A percentile compares a stretch with the other conserved stretches of the same genome.
Evolutionary conservation across 2,888 invertebrate species (phyloP).

Genomic region (Papilio demoleus): DNA sequence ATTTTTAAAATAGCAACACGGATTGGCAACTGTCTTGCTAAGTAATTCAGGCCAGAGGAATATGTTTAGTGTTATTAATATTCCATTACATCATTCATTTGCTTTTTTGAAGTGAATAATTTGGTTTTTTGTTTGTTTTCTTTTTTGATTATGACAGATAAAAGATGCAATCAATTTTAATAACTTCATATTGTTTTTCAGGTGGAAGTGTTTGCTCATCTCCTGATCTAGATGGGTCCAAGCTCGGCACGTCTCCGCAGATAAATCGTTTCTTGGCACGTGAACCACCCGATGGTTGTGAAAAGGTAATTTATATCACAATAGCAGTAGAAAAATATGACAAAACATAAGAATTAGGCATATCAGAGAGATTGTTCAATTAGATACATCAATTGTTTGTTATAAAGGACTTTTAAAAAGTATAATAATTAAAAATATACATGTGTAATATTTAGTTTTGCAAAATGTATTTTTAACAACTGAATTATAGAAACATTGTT

Average conservation of each 20-base stretch:
- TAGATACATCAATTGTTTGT: constrained; percentile 8
- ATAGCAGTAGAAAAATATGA: no score
- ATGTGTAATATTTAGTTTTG: no score
- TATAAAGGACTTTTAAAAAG: constrained; percentile 8
- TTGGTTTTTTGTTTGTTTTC: constrained; percentile 20
- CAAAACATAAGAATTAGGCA: constrained; percentile 36
- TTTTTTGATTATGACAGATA: constrained; percentile 24
- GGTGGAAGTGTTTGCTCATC: constrained; percentile 90
- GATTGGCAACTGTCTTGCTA: not conserved
- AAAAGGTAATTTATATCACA: constrained; percentile 83
- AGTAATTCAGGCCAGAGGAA: constrained; percentile 31
- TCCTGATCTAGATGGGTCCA: constrained; percentile 88
- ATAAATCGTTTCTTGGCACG: constrained; percentile 93
- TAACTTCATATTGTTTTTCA: constrained; percentile 57
- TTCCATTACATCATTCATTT: constrained; percentile 27
- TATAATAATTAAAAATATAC: not conserved
- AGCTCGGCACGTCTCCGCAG: constrained; percentile 91
- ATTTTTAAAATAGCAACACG: constrained; percentile 2
- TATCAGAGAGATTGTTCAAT: constrained; percentile 28
- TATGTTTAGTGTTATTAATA: constrained; percentile 31
- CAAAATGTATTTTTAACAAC: no score
- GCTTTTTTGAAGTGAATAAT: constrained; percentile 32
- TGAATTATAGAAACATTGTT: not conserved
- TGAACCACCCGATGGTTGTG: constrained; percentile 95
- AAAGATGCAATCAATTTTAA: not conserved